Percentiles rank a stretch among this genome's conserved stretches.
These are phyloP conservation scores for Meloidogyne floridensis DNA, from an alignment of 1,140 invertebrate species.

Conservation along the genomic window DNA sequence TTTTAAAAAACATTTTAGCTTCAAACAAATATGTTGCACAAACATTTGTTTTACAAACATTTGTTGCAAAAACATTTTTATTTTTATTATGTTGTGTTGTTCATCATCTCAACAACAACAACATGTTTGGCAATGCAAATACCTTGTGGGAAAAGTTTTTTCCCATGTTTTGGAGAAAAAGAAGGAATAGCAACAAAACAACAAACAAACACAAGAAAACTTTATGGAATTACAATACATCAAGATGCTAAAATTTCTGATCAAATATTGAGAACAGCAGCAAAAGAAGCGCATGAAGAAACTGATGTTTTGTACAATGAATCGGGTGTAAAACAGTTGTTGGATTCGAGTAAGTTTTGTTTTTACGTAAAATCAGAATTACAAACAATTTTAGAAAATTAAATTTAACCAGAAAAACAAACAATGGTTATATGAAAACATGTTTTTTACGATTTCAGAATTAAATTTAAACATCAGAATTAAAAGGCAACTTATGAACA, in stretches of 20 bases:
- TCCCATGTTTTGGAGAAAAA: constrained; percentile 31
- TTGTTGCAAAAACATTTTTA: background rate
- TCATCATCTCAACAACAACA: background rate
- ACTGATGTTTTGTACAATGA: constrained; percentile 38
- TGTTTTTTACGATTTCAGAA: too few species aligned
- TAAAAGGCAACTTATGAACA: too few species aligned
- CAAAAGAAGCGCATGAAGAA: constrained; percentile 38
- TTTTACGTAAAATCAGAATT: background rate
- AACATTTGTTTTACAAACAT: background rate
- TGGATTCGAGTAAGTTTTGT: constrained; percentile 36
- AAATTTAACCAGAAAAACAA: too few species aligned
- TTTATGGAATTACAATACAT: background rate
- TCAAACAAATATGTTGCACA: background rate
- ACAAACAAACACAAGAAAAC: background rate
- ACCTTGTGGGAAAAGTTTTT: constrained; percentile 45
- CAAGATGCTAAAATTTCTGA: constrained; percentile 25
- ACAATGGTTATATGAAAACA: too few species aligned
- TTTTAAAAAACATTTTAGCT: background rate
- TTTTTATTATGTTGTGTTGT: background rate
- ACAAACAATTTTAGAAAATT: background rate
- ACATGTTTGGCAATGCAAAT: constrained; percentile 31
- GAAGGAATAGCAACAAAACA: background rate
- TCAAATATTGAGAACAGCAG: constrained; percentile 21
- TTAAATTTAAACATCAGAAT: too few species aligned
- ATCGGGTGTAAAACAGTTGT: background rate